Conservation (phyloP, 2,113 vertebrate genomes). For the Bufo bufo region DNA sequence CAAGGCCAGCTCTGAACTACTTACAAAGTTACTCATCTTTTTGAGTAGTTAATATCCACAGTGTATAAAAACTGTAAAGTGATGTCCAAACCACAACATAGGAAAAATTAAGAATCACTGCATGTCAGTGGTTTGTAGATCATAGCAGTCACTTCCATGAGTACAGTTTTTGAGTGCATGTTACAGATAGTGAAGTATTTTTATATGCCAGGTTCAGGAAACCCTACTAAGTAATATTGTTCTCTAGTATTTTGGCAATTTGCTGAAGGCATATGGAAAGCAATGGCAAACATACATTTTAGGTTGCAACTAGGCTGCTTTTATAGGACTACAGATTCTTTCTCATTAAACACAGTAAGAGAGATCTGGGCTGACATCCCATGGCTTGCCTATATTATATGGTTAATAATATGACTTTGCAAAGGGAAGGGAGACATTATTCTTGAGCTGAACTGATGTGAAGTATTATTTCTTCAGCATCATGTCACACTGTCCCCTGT, state of each 20-base stretch:
- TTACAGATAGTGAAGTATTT: not conserved
- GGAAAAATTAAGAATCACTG: not conserved
- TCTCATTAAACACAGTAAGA: not conserved
- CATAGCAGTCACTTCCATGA: not conserved
- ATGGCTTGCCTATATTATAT: not conserved
- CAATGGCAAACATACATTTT: not conserved
- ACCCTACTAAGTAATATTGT: not conserved
- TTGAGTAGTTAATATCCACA: too few relatives aligned
- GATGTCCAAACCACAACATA: not conserved
- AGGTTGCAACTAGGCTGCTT: not conserved
- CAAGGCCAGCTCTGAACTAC: too few relatives aligned
- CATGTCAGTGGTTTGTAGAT: not conserved
- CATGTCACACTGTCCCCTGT: not conserved
- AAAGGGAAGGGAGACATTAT: not conserved
- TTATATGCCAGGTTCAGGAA: not conserved
- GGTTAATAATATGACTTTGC: not conserved
- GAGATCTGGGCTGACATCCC: not conserved
- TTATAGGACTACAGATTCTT: not conserved
- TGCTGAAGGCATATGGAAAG: not conserved
- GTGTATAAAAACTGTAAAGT: too few relatives aligned
- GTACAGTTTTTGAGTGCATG: not conserved
- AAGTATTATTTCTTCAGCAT: slow-evolving; percentile 1
- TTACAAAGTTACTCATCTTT: too few relatives aligned
- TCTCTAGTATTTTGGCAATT: not conserved
- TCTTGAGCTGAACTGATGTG: slow-evolving; percentile 13